phyloP scores from a whole-genome alignment of 2,888 invertebrate genomes.

The Sinodicranocentrus sp. region DNA sequence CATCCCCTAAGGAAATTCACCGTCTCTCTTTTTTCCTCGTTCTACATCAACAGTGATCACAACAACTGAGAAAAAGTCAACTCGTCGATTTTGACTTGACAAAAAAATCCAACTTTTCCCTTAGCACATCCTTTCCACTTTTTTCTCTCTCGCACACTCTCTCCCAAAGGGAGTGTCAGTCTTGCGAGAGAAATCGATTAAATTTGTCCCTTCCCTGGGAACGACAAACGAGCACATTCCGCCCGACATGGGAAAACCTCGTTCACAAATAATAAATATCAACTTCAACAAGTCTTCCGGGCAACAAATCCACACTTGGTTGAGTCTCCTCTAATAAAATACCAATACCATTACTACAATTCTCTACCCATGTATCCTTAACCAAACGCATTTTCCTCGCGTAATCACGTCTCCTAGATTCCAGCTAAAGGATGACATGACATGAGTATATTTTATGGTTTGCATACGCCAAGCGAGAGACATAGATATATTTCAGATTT shows the following conservation, averaged over 20 bases:
- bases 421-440: neutral
- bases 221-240: slow-evolving; percentile 3
- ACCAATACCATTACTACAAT: neutral
- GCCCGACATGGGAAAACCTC: slow-evolving; percentile 56
- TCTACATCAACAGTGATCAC: neutral
- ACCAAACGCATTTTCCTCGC: too few relatives aligned
- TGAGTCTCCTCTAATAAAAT: slow-evolving; percentile 7
- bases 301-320: neutral
- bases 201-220: slow-evolving; percentile 66
- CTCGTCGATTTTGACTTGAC: neutral
- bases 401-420: neutral
- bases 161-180: slow-evolving; percentile 75
- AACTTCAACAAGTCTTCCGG: slow-evolving; percentile 65
- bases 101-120: slow-evolving; percentile 10
- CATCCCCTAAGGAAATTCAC: slow-evolving; percentile 2
- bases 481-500: slow-evolving; percentile 44
- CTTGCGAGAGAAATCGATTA: slow-evolving; percentile 74
- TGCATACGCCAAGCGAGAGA: slow-evolving; percentile 6
- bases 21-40: neutral
- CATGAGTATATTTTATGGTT: slow-evolving; percentile 29
- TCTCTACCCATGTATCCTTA: too few relatives aligned
- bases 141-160: slow-evolving; percentile 40
- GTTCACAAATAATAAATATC: slow-evolving; percentile 43
- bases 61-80: slow-evolving; percentile 13
- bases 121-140: slow-evolving; percentile 32